phyloP scores from a whole-genome alignment of 2,797 vertebrate genomes.

The Oreonectes daqikongensis region DNA sequence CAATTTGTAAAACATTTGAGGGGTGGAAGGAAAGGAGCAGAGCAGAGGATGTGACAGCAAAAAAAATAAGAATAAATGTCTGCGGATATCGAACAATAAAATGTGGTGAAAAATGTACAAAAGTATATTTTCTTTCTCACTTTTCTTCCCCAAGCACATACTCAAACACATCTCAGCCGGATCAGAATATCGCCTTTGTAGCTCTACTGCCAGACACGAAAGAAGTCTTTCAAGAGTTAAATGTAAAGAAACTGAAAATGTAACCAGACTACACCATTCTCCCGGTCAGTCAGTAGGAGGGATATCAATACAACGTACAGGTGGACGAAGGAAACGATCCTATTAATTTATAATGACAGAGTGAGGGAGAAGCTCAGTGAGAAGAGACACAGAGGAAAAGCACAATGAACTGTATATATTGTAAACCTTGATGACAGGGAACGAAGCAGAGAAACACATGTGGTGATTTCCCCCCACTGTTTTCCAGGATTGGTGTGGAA shows the following conservation, averaged over 20 bases:
- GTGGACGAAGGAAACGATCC: slow-evolving; percentile 31
- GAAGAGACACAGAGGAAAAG: background rate
- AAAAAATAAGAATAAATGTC: background rate
- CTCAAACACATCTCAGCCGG: background rate
- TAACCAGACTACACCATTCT: slow-evolving; percentile 22
- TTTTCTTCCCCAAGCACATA: background rate
- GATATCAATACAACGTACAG: slow-evolving; percentile 50
- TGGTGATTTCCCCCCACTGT: slow-evolving; percentile 9
- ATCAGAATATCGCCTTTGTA: background rate
- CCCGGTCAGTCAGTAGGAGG: slow-evolving; percentile 27
- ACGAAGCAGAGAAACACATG: background rate
- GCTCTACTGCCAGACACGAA: background rate
- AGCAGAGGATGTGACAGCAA: background rate
- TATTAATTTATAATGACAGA: slow-evolving; percentile 54
- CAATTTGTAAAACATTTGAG: slow-evolving; percentile 64
- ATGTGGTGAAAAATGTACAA: background rate
- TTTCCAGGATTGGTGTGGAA: slow-evolving; percentile 19
- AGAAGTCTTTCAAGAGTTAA: slow-evolving; percentile 27
- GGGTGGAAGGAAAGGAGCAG: background rate
- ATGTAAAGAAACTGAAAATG: slow-evolving; percentile 35
- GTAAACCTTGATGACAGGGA: slow-evolving; percentile 17
- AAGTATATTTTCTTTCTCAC: background rate
- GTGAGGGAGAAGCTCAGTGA: slow-evolving; percentile 10
- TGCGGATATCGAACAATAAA: background rate
- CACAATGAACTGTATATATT: slow-evolving; percentile 7